These are phyloP conservation scores for Hemicordylus capensis DNA, from an alignment of 2,113 vertebrate genomes.

Conservation along the genomic window DNA sequence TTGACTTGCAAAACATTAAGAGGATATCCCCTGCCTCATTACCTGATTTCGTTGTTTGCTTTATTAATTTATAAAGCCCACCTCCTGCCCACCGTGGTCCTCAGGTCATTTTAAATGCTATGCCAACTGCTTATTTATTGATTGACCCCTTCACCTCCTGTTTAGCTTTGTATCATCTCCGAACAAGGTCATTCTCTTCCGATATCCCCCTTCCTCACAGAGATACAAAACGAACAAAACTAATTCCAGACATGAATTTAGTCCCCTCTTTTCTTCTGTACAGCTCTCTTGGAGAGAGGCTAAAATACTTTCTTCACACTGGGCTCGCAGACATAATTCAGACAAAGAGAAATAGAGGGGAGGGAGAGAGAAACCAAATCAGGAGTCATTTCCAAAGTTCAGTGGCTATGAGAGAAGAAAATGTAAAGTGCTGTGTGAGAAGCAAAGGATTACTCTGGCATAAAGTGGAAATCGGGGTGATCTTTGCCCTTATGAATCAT, in stretches of 20 bases:
- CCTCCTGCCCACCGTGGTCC: neutral
- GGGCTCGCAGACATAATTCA: constrained; percentile 1
- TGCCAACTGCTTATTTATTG: constrained; percentile 19
- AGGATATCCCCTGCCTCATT: neutral
- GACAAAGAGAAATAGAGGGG: neutral
- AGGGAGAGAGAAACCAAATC: constrained; percentile 1
- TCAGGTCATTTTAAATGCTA: constrained; percentile 38
- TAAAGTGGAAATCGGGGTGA: constrained; percentile 42
- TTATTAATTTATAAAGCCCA: constrained; percentile 33
- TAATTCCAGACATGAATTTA: constrained; percentile 15
- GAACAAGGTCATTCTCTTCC: constrained; percentile 25
- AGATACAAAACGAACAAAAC: constrained; percentile 36
- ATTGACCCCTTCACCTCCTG: constrained; percentile 6
- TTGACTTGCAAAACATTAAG: fast-evolving
- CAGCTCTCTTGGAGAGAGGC: no score
- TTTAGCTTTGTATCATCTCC: constrained; percentile 19
- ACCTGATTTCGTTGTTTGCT: constrained; percentile 1
- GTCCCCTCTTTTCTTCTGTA: neutral
- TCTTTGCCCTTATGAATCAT: constrained; percentile 72
- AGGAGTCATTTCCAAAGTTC: neutral
- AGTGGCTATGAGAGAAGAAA: neutral
- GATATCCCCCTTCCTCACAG: constrained; percentile 2
- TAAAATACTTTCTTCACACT: no score
- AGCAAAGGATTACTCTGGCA: neutral
- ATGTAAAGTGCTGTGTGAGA: neutral